These are phyloP conservation scores for Pocota personata DNA, from an alignment of 2,888 invertebrate species.

Conservation along the genomic window DNA sequence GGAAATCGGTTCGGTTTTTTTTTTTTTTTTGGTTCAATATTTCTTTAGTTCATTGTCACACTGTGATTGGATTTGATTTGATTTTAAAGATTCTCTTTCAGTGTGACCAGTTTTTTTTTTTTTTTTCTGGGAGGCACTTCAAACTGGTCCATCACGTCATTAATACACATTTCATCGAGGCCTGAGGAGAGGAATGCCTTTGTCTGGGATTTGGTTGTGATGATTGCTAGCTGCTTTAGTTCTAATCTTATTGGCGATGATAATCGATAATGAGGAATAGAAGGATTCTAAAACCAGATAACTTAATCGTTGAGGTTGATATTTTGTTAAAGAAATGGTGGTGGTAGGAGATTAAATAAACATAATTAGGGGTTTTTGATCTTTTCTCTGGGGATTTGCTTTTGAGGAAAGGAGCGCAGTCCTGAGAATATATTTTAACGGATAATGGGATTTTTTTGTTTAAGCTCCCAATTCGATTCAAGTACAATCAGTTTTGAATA, in stretches of 20 bases:
- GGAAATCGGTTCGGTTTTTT: constrained; percentile 40
- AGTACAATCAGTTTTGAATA: not conserved
- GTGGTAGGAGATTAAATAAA: constrained; percentile 29
- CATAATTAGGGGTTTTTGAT: not conserved
- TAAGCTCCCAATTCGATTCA: not conserved
- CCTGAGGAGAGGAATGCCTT: constrained; percentile 35
- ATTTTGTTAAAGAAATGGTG: constrained; percentile 14
- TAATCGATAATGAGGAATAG: constrained; percentile 54
- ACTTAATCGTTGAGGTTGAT: constrained; percentile 44
- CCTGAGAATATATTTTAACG: not conserved
- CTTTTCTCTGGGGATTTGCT: not conserved
- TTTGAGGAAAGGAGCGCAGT: not conserved
- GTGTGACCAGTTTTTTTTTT: constrained; percentile 54
- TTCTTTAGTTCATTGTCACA: constrained; percentile 55
- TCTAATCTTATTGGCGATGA: constrained; percentile 66
- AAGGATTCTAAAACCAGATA: constrained; percentile 39
- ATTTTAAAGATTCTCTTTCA: constrained; percentile 36
- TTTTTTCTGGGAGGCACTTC: constrained; percentile 26
- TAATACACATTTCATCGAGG: constrained; percentile 55
- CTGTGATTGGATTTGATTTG: constrained; percentile 59
- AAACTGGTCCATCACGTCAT: constrained; percentile 71
- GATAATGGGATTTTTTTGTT: constrained; percentile 3
- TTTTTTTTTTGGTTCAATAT: constrained; percentile 4
- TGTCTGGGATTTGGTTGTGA: constrained; percentile 30
- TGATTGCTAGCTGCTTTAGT: constrained; percentile 4